Percentiles rank a stretch among this genome's conserved stretches.
phyloP scores from a whole-genome alignment of 2,797 vertebrate species.

The Hoplostethus mediterraneus region DNA sequence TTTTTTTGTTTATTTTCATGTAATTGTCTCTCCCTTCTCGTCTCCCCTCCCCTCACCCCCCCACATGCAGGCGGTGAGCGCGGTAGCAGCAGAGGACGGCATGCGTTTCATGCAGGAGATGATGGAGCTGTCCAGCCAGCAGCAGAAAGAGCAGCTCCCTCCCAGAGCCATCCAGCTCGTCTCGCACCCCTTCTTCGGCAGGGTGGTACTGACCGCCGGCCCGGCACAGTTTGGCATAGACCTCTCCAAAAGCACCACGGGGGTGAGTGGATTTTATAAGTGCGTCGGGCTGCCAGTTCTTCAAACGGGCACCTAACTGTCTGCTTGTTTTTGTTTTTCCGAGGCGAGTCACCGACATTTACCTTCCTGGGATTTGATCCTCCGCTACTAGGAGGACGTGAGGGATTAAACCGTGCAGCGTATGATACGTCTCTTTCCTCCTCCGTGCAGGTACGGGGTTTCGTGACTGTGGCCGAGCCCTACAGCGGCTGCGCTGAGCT shows the following conservation, averaged over 20 bases:
- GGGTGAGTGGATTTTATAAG: constrained; percentile 84
- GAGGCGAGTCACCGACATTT: constrained; percentile 17
- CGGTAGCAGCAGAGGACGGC: constrained; percentile 96
- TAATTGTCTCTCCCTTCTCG: not conserved
- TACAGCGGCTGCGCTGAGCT: constrained; percentile 95
- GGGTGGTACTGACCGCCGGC: constrained; percentile 97
- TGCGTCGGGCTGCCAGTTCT: constrained; percentile 16
- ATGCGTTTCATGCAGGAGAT: constrained; percentile 99
- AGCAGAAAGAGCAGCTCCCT: constrained; percentile 98
- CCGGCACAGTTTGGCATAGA: constrained; percentile 97
- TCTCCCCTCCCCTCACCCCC: constrained; percentile 11
- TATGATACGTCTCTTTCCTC: not conserved
- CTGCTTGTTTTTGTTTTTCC: constrained; percentile 37
- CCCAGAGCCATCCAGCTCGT: constrained; percentile 97
- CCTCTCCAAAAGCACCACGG: constrained; percentile 93
- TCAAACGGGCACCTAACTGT: constrained; percentile 19
- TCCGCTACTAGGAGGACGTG: not conserved
- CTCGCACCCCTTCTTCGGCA: constrained; percentile 96
- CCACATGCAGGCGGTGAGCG: constrained; percentile 90
- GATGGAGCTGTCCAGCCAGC: constrained; percentile 99
- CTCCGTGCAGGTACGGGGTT: constrained; percentile 90
- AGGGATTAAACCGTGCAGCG: not conserved
- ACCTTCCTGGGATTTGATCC: not conserved
- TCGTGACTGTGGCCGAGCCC: constrained; percentile 93
- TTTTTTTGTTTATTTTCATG: not conserved